Percentiles rank a stretch among this genome's conserved stretches.
Conservation (phyloP, 2,113 vertebrate species). For the Struthio camelus region DNA sequence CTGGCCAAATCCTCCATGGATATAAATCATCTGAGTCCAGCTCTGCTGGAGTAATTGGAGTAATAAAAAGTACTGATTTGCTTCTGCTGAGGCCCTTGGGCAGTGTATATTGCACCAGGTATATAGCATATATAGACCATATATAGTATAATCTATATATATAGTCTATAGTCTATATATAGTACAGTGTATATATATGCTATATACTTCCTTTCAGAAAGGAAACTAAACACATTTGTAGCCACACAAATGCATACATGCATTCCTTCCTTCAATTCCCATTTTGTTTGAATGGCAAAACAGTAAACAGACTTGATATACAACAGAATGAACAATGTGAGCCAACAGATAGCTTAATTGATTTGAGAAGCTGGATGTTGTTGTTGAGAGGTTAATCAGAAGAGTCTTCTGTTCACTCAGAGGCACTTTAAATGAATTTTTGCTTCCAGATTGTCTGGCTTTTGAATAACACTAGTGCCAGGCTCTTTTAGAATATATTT, state of each 20-base stretch:
- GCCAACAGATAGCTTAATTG: not conserved
- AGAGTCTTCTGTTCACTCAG: not conserved
- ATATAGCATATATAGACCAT: not conserved
- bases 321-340: not conserved
- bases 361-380: not conserved
- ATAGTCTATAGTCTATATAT: not conserved
- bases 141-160: not conserved
- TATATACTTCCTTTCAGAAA: not conserved
- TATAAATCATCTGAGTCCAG: not conserved
- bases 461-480: not conserved
- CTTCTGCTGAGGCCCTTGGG: not conserved
- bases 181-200: not conserved
- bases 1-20: not conserved
- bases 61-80: constrained; percentile 11
- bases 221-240: not conserved
- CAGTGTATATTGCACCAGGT: not conserved
- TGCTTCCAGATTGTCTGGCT: not conserved
- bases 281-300: not conserved
- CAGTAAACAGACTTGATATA: not conserved
- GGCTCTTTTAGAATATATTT: not conserved
- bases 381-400: not conserved
- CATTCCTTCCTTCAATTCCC: not conserved
- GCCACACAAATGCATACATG: not conserved
- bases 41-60: not conserved
- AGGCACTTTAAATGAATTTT: not conserved